Evolutionary conservation across 1,140 invertebrate genomes (phyloP), one percentile per base, ranked within the genome.

Genomic region (Telenomus remus): DNA sequence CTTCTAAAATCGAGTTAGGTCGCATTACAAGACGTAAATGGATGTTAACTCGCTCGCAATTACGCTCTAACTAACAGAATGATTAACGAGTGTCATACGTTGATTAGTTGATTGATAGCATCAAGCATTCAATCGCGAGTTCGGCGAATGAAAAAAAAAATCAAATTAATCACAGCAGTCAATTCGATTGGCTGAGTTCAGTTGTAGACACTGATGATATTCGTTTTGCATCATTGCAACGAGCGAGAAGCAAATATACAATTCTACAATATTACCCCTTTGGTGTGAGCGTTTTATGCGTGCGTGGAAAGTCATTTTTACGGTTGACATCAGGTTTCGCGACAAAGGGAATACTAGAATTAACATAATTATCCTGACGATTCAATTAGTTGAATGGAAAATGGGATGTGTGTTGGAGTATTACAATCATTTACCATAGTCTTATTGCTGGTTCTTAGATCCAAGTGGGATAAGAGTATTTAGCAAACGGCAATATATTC

Each of bases 141-240:
- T 49, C 10, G 46, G 16, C 19, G 19, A 27, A 27, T 6, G 19
- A 27, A 27, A 27, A 47, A 72, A 72, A 64, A 72, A 72, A 59
- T 34, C 2, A 64, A 59, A 64, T 64, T 59, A 64, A 72, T 64
- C 19, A 51, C 69, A 64, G 66, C 51, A 42, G 60, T 72, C 60
- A 64, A 72, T 71, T 56, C 9, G 37, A 49, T 70, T 49, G 37
- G 15, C 46, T 49, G 43, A 44, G 43, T 39, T 39, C n/a, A 39
- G 1, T 11, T 9, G 10, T n/a, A n/a, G n/a, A n/a, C n/a, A n/a
- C 19, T 27, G 19, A 3, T 27, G 19, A 27, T 27, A 27, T 27
- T 27, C 19, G 19, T 27, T 27, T 27, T 27, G 19, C 19, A 27
- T 27, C 19, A 6, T 27, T 27, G 19, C 19, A 6, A 1, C 19